These are phyloP conservation scores for Sturnira hondurensis DNA, from an alignment of 2,113 vertebrate species.

Conservation along the genomic window DNA sequence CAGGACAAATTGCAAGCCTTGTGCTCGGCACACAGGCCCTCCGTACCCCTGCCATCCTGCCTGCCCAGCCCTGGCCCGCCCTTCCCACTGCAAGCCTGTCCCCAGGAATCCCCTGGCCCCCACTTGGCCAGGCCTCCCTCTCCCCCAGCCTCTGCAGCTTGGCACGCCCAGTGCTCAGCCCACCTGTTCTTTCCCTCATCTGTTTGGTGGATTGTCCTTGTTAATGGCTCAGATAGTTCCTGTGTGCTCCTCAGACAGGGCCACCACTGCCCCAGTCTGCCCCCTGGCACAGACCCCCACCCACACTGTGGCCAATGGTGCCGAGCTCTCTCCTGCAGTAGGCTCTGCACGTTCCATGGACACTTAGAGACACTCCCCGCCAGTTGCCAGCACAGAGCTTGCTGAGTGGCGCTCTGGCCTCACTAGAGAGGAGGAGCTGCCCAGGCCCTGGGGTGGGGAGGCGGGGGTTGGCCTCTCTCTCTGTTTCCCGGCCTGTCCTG, in stretches of 20 bases:
- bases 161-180: not conserved
- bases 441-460: accelerated
- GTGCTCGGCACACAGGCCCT: accelerated
- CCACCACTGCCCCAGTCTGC: accelerated
- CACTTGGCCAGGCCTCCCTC: accelerated
- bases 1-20: no score
- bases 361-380: no score
- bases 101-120: accelerated
- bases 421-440: not conserved
- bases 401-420: accelerated
- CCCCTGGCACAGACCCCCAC: not conserved
- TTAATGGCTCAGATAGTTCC: accelerated
- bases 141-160: not conserved
- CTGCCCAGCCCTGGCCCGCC: no score
- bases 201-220: no score
- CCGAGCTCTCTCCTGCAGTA: not conserved
- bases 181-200: not conserved
- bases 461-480: no score
- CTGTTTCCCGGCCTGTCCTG: not conserved
- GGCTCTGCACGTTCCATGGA: no score
- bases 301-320: accelerated
- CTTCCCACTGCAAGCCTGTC: not conserved
- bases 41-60: not conserved
- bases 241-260: not conserved
- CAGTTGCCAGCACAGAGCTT: not conserved